phyloP scores from a whole-genome alignment of 2,113 vertebrate species.

The Cyanoderma ruficeps region DNA sequence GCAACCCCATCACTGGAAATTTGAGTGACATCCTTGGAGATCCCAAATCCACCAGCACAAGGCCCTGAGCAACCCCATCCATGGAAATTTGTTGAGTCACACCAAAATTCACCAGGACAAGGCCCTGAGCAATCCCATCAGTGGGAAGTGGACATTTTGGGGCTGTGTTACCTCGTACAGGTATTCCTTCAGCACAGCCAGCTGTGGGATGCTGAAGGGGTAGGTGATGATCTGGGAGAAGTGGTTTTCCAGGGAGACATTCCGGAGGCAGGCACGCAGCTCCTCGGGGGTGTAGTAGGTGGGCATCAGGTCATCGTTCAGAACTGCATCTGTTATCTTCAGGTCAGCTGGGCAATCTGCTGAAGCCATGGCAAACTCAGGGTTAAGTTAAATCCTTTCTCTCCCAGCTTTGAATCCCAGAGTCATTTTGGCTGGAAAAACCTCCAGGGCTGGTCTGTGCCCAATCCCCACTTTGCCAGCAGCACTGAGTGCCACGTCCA shows the following conservation, averaged over 20 bases:
- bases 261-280: constrained; percentile 56
- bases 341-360: neutral
- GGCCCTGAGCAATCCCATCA: no score
- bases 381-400: neutral
- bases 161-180: constrained; percentile 59
- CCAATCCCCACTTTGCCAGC: rapidly evolving
- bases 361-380: neutral
- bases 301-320: neutral
- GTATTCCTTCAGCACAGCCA: constrained; percentile 43
- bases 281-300: neutral
- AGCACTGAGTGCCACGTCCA: rapidly evolving
- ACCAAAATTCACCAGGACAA: no score
- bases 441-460: no score
- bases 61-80: no score
- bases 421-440: neutral
- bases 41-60: no score
- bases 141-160: neutral
- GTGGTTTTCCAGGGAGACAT: neutral
- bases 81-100: neutral
- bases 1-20: no score
- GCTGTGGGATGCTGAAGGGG: constrained; percentile 61
- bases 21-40: no score
- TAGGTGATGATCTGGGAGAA: neutral
- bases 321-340: neutral
- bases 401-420: neutral